Base-by-base conservation (phyloP, 2,113 vertebrate genomes). In the Nothocercus nigrocapillus region DNA sequence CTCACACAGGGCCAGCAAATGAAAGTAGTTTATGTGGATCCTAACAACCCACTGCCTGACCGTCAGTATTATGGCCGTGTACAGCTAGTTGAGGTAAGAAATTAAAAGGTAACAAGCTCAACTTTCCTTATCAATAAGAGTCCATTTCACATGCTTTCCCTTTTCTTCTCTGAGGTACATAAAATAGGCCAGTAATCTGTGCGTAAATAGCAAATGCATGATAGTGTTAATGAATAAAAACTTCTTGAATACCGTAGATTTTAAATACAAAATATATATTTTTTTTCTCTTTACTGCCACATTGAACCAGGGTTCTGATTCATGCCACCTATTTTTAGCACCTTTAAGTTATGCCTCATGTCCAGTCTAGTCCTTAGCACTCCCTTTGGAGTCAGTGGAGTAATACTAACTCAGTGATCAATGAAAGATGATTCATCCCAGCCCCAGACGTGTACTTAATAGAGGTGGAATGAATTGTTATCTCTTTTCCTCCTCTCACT, bases 41-140 rank as follows among this genome's bases (percentile, higher is more conserved):
- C 98, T 15, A 97, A 97, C 76, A 95, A 91, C 38, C 99, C 98
- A 6, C 87, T 97, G 69, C 99, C 99, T 61, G 99, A 99, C 95
- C 97, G 96, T 84, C 96, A 98, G 2, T 97, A 99, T 93, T 97
- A 99, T 5, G 98, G 98, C 34, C 97, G 97, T 54, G 97, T 99
- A 64, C 98, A 98, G 86, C 90, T 99, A 20, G 38, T 98, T n/a
- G 99, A 99, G 99, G 99, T 99, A 98, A 97, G 96, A 63, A 59
- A 11, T 32, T 11, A 30, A 17, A 11, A 18, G 6, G 14, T 42
- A 44, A 32, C 36, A 16, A 3, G 36, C n/a, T 56, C 21, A 22
- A 58, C 22, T 69, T 69, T 49, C 44, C 22, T 69, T 20, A 7
- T 34, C 47, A 9, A 21, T 69, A 49, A 15, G 20, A 69, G 32